These are phyloP conservation scores for Cyrtonyx montezumae DNA, from an alignment of 2,113 vertebrate species.

Conservation along the genomic window DNA sequence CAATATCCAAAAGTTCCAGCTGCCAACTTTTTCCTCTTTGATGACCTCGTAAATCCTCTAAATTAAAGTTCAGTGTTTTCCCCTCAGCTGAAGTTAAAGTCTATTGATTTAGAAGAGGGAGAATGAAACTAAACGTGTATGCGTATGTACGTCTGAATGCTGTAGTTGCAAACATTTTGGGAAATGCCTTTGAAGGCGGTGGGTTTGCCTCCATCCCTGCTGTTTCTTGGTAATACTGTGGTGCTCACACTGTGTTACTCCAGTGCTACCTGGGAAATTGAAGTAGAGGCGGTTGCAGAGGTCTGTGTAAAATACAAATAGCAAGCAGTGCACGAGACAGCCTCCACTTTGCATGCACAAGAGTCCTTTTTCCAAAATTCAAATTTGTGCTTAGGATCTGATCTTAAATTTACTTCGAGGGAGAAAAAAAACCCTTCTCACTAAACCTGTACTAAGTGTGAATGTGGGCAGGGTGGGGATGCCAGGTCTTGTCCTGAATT, in stretches of 20 bases:
- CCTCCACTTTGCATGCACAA: accelerated
- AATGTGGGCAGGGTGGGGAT: neutral
- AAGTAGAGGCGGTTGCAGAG: neutral
- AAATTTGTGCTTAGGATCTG: neutral
- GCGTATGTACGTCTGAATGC: neutral
- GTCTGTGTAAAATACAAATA: neutral
- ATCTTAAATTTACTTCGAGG: neutral
- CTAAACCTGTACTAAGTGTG: neutral
- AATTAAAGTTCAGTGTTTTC: neutral
- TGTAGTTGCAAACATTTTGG: neutral
- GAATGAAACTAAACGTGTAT: neutral
- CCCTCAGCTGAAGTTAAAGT: neutral
- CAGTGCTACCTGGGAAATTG: neutral
- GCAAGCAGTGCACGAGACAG: accelerated
- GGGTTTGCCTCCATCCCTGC: neutral
- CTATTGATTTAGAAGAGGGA: neutral
- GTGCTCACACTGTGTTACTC: neutral
- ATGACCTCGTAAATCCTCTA: constrained; percentile 11
- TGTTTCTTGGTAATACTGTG: neutral
- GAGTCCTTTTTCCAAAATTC: neutral
- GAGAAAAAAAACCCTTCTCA: accelerated
- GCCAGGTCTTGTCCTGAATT: neutral
- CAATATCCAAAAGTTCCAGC: neutral
- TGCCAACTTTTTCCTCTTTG: neutral
- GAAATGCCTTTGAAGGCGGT: neutral